phyloP scores from a whole-genome alignment of 2,113 vertebrate genomes.

The Pterocles burchelli region DNA sequence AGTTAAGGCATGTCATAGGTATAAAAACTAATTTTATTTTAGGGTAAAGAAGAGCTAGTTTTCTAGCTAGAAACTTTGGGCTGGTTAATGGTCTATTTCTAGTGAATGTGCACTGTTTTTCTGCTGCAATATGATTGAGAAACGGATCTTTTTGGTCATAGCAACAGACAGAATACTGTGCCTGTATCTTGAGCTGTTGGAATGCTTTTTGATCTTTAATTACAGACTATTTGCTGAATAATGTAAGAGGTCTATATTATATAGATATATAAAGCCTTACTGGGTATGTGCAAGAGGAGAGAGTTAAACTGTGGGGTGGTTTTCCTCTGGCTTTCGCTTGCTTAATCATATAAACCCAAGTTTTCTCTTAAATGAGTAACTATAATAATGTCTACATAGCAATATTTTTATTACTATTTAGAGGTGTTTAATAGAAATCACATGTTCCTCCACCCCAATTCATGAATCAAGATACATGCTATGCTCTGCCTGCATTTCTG shows the following conservation, averaged over 20 bases:
- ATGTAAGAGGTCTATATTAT: not conserved
- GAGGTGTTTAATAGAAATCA: not conserved
- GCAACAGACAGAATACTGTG: not conserved
- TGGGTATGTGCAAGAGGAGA: not conserved
- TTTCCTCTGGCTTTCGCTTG: not conserved
- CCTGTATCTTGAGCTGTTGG: not conserved
- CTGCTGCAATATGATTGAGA: not conserved
- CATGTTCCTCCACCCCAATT: rapidly evolving
- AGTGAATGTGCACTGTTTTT: rapidly evolving
- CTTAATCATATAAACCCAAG: not conserved
- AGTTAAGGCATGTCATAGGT: not conserved
- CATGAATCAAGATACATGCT: not conserved
- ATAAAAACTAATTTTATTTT: not conserved
- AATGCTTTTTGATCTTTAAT: not conserved
- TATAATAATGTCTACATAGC: not conserved
- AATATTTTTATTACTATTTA: not conserved
- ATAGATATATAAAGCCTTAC: not conserved
- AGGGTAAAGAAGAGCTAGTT: not conserved
- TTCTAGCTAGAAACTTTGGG: not conserved
- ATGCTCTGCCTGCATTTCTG: not conserved
- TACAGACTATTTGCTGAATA: not conserved
- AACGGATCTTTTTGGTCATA: not conserved
- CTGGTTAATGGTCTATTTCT: not conserved
- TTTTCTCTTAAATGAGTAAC: not conserved
- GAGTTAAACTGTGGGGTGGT: not conserved